Base-by-base conservation (phyloP, 2,797 vertebrate genomes). In the Ctenopoma kingsleyae region DNA sequence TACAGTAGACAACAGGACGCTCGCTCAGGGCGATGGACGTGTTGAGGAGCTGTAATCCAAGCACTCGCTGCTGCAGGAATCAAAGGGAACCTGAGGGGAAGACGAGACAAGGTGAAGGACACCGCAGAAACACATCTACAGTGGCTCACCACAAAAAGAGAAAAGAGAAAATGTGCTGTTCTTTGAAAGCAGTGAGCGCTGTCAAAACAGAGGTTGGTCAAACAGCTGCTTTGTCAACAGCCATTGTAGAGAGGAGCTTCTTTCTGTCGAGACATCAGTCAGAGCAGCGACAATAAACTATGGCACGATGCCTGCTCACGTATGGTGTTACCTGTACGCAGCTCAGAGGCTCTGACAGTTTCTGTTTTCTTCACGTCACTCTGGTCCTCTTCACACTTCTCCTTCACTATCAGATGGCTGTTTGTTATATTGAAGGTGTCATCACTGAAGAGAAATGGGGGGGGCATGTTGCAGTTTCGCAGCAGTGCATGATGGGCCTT, bases 201-300 rank as follows among this genome's bases (percentile, higher is more conserved):
- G 86, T 89, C 78, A 86, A 63, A 80, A 76, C 72, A 63, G 44
- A 55, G 30, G 52, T 20, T 4, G 16, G 63, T 88, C 79, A 85
- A 79, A 81, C 77, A 78, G 62, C 57, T 64, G 67, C 63, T 83
- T 71, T 83, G 87, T 87, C 82, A 78, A 76, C 83, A 80, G 74
- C 22, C 65, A 67, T 65, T 49, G 78, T 59, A 4, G 65, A 71
- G 59, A 10, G 5, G 10, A 17, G 80, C 32, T 11, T 76, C 71
- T 62, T 44, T 22, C 71, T 85, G 78, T 61, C 19, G n/a, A 76
- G 47, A 68, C 78, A 58, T 79, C 80, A 76, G 75, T 76, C 84
- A 38, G 59, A 71, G 71, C 66, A 1, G 44, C 17, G 48, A 48
- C 48, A 53, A 49, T 60, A 48, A 67, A 69, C 71, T 50, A 38